These are phyloP conservation scores for Spea hammondii DNA, from an alignment of 2,797 vertebrate species.

Conservation along the genomic window DNA sequence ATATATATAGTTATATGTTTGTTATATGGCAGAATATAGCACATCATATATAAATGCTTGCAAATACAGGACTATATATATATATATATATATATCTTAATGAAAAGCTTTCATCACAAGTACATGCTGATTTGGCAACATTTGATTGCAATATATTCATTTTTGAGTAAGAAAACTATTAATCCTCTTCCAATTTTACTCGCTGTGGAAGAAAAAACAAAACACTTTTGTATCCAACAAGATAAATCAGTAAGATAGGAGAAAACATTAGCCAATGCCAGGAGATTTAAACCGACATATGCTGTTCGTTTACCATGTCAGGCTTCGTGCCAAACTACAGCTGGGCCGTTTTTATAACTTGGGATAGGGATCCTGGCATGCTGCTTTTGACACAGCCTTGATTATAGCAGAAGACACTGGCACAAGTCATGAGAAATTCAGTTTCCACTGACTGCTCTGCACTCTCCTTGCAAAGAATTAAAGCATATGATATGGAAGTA, in stretches of 20 bases:
- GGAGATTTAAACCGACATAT: conserved; percentile 56
- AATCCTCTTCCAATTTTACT: conserved; percentile 43
- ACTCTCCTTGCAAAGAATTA: conserved; percentile 52
- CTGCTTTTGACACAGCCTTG: conserved; percentile 49
- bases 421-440: conserved; percentile 57
- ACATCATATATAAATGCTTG: too few species aligned
- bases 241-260: conserved; percentile 53
- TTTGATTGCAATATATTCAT: too few species aligned
- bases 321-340: conserved; percentile 55
- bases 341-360: conserved; percentile 54
- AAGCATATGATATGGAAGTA: conserved; percentile 57
- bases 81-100: too few species aligned
- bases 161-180: conserved; percentile 28
- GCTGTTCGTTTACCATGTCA: conserved; percentile 55
- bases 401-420: conserved; percentile 51
- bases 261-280: conserved; percentile 57
- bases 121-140: too few species aligned
- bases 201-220: conserved; percentile 52
- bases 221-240: conserved; percentile 50
- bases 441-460: conserved; percentile 42
- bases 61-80: too few species aligned
- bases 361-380: conserved; percentile 55
- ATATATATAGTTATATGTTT: too few species aligned
- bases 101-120: too few species aligned
- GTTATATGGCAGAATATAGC: too few species aligned